Percentiles rank a stretch among this genome's conserved stretches.
Conservation (phyloP, 92 coral and sea anemone species). For the Plumapathes pennacea region DNA sequence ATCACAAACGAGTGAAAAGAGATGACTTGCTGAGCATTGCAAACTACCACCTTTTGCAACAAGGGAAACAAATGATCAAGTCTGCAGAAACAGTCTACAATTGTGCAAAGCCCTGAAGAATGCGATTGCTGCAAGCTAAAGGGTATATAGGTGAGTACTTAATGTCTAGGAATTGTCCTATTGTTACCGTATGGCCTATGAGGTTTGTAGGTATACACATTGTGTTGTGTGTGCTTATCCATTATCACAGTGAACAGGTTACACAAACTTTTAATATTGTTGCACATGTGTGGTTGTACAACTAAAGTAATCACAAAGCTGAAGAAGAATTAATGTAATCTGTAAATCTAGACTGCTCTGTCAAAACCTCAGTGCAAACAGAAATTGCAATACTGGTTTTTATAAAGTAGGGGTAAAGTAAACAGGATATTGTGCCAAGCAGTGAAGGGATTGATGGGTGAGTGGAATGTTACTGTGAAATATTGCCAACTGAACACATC, state of each 20-base stretch:
- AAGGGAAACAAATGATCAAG: constrained; percentile 46
- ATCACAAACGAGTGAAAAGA: constrained; percentile 38
- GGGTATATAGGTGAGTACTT: constrained; percentile 5
- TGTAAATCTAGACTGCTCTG: too few relatives aligned
- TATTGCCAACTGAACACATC: too few relatives aligned
- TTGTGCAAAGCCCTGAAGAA: constrained; percentile 28
- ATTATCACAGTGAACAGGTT: neutral
- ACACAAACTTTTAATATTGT: neutral
- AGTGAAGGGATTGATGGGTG: too few relatives aligned
- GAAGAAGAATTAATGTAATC: too few relatives aligned
- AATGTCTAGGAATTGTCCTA: neutral
- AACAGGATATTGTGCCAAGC: too few relatives aligned
- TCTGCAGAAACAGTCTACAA: constrained; percentile 41
- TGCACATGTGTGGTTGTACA: neutral
- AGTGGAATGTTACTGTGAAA: too few relatives aligned
- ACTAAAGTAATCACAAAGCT: too few relatives aligned
- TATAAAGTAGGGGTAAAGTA: too few relatives aligned
- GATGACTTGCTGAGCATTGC: constrained; percentile 47
- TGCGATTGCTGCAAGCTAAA: constrained; percentile 26
- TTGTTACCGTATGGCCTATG: too few relatives aligned
- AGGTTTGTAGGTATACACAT: too few relatives aligned
- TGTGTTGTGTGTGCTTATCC: neutral
- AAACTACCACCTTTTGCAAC: constrained; percentile 23
- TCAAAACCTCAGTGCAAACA: too few relatives aligned
- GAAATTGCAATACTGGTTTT: too few relatives aligned